Evolutionary conservation across 2,888 invertebrate species (phyloP), one percentile per base, ranked within the genome.

Genomic region (Harpalus rubripes): DNA sequence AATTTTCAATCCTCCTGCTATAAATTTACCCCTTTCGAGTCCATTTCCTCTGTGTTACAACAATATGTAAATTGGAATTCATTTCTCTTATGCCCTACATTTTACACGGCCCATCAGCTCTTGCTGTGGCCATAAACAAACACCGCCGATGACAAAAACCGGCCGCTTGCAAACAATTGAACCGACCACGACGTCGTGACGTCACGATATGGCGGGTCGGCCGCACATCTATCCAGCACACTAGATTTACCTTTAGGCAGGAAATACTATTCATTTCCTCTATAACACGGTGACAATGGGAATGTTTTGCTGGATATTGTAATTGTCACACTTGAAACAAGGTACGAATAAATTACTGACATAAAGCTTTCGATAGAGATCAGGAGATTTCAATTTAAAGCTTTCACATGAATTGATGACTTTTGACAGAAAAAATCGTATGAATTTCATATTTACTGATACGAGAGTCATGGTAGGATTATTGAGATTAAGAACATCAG

Each of bases 231-330:
- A 7, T 68, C 44, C 68, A 39, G 15, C 68, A 68, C 68, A 68
- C 68, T 68, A 68, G 68, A 68, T 68, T 68, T 68, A 68, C 68
- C 68, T 68, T 68, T 68, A 39, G 61, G 39, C 72, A 72, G 82
- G 82, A 82, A 82, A 82, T 82, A 82, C 32, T 82, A 82, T 39
- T 82, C 72, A 82, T 82, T 82, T 82, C 82, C 82, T 68, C 72
- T 74, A 81, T 16, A 39, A 58, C 22, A 32, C 16, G 16, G 58
- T 18, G 44, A 39, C 12, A 18, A 80, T 80, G 80, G 15, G 15
- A 59, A 16, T 59, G 39, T 56, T 32, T 32, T 32, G 32, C 5
- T 32, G 32, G 32, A 32, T 32, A 32, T 32, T 32, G 32, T 32
- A 32, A 32, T 32, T 32, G 32, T 32, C 32, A 32, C 32, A 5